Percentiles rank a stretch among this genome's conserved stretches.
Evolutionary conservation across 2,888 invertebrate species (phyloP).

Genomic region (Chloroclysta siterata): DNA sequence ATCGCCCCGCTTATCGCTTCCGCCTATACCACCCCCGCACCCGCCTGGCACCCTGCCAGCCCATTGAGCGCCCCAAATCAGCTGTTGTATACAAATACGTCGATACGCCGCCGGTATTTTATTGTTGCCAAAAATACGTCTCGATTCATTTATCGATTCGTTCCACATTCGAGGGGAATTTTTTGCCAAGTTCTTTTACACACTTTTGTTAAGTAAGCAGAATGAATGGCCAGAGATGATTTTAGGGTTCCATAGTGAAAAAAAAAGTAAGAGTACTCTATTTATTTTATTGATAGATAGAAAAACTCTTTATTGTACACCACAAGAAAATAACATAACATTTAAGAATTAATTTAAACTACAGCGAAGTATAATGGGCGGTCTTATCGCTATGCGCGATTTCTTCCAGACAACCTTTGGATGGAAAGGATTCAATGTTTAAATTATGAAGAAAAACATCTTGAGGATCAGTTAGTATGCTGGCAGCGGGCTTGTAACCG

Average conservation of each 20-base stretch:
- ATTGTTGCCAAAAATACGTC: conserved; percentile 33
- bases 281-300: too few relatives aligned
- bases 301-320: too few relatives aligned
- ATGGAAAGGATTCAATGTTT: too few relatives aligned
- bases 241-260: neutral
- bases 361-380: too few relatives aligned
- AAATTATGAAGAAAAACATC: too few relatives aligned
- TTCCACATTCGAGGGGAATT: conserved; percentile 9
- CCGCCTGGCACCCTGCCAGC: conserved; percentile 20
- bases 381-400: too few relatives aligned
- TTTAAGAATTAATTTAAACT: too few relatives aligned
- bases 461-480: too few relatives aligned
- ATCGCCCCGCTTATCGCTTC: conserved; percentile 1
- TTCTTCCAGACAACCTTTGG: too few relatives aligned
- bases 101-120: conserved; percentile 27
- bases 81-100: conserved; percentile 28
- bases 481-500: too few relatives aligned
- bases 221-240: neutral
- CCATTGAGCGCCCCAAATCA: conserved; percentile 21
- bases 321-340: too few relatives aligned
- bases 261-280: too few relatives aligned
- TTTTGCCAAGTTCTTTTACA: conserved; percentile 2
- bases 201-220: neutral
- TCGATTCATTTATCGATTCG: conserved; percentile 29
- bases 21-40: neutral